Percentiles rank a stretch among this genome's conserved stretches.
These are phyloP conservation scores for Dolomedes plantarius DNA, from an alignment of 2,888 invertebrate species.

Conservation along the genomic window DNA sequence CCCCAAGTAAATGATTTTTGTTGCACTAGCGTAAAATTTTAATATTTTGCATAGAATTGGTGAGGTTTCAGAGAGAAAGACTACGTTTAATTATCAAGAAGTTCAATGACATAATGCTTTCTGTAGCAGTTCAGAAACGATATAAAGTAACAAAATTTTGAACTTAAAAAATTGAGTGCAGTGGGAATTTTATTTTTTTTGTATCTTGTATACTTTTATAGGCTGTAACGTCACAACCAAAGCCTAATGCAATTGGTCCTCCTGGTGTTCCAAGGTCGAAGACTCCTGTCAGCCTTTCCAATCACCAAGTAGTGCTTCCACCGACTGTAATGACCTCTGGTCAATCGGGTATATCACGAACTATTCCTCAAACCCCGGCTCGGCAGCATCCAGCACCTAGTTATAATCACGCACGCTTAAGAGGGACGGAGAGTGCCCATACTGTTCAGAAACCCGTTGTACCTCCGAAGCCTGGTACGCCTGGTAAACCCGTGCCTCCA, in stretches of 20 bases:
- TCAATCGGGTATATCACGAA: slow-evolving; percentile 38
- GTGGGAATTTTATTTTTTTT: no score
- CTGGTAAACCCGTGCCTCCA: slow-evolving; percentile 79
- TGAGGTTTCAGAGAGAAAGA: no score
- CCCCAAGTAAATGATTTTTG: no score
- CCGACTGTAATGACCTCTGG: slow-evolving; percentile 60
- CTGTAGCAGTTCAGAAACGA: no score
- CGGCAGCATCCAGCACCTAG: slow-evolving; percentile 61
- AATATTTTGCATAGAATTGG: no score
- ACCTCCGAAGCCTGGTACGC: slow-evolving; percentile 76
- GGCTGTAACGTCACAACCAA: slow-evolving; percentile 50
- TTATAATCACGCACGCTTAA: slow-evolving; percentile 45
- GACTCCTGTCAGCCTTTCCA: slow-evolving; percentile 46
- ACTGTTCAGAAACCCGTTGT: slow-evolving; percentile 86
- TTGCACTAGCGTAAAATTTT: no score
- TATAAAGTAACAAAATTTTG: no score
- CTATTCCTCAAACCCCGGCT: slow-evolving; percentile 63
- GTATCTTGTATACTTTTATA: slow-evolving; percentile 21
- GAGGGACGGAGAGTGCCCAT: slow-evolving; percentile 75
- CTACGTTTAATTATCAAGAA: no score
- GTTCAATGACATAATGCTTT: no score
- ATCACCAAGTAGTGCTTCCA: slow-evolving; percentile 52
- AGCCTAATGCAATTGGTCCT: slow-evolving; percentile 58
- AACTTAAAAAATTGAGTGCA: no score
- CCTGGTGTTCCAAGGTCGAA: slow-evolving; percentile 45